Conservation (phyloP, 1,140 invertebrate genomes). For the Ptiloglossa arizonensis region DNA sequence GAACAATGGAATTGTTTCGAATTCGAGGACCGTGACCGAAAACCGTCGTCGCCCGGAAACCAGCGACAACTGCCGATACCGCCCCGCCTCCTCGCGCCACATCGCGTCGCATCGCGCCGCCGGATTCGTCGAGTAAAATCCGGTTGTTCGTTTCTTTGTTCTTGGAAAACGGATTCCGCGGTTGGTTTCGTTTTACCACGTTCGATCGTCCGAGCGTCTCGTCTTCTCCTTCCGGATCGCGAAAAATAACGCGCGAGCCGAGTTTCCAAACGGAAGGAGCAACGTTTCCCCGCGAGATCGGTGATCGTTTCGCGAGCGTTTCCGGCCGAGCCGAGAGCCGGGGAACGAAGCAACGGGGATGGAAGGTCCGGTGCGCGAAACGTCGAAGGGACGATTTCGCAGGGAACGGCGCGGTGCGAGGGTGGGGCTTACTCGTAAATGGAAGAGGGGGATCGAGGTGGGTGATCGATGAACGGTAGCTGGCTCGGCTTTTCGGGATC, state of each 20-base stretch:
- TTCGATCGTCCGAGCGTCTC: too few species aligned
- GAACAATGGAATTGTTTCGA: constrained; percentile 15
- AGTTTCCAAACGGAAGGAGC: neutral
- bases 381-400: constrained; percentile 52
- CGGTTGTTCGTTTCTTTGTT: neutral
- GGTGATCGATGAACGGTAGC: constrained; percentile 68
- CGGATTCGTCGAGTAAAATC: neutral
- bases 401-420: constrained; percentile 27
- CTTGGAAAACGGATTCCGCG: too few species aligned
- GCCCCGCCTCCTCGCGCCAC: neutral
- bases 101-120: neutral
- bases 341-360: constrained; percentile 29
- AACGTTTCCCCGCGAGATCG: constrained; percentile 7
- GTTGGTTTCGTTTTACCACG: too few species aligned
- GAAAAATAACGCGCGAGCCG: too few species aligned
- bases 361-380: constrained; percentile 40
- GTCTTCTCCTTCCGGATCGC: too few species aligned
- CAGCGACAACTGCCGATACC: neutral
- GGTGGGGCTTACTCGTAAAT: constrained; percentile 61
- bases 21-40: neutral
- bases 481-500: constrained; percentile 64
- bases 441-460: constrained; percentile 54
- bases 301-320: constrained; percentile 32
- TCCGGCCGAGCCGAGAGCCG: neutral
- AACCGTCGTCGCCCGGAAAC: neutral